A percentile compares a stretch with the other conserved stretches of the same genome.
phyloP scores from a whole-genome alignment of 2,888 invertebrate genomes.

The Pemphredon lugubris region DNA sequence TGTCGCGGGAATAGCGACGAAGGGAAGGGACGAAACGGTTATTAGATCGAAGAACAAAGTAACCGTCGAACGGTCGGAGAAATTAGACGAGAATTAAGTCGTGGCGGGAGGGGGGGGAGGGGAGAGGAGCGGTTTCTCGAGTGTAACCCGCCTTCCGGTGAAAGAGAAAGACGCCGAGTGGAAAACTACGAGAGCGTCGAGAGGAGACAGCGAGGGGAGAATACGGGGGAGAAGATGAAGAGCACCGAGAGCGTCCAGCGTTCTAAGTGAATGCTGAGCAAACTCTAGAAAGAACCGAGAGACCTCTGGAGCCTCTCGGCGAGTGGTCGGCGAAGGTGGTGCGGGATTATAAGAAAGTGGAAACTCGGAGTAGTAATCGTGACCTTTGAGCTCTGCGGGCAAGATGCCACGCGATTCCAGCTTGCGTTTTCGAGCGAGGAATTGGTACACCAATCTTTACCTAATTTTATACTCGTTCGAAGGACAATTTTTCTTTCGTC shows the following conservation, averaged over 20 bases:
- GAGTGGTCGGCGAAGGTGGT: slow-evolving; percentile 41
- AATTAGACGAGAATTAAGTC: slow-evolving; percentile 29
- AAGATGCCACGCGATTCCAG: neutral
- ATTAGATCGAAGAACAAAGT: neutral
- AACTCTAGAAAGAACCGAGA: slow-evolving; percentile 59
- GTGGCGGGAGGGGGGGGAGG: slow-evolving; percentile 3
- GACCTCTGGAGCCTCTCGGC: slow-evolving; percentile 48
- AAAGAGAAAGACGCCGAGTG: slow-evolving; percentile 12
- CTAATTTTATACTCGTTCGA: too few species aligned
- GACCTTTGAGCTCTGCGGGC: slow-evolving; percentile 25
- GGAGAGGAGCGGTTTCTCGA: slow-evolving; percentile 12
- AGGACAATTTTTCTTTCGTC: too few species aligned
- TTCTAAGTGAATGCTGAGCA: slow-evolving; percentile 68
- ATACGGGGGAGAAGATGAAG: slow-evolving; percentile 36
- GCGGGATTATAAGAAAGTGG: slow-evolving; percentile 46
- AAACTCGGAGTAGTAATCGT: slow-evolving; percentile 40
- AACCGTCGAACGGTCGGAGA: too few species aligned
- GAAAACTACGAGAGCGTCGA: slow-evolving; percentile 4
- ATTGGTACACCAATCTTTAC: too few species aligned
- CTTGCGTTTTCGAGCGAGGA: too few species aligned
- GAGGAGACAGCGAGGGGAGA: slow-evolving; percentile 23
- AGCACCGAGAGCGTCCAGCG: slow-evolving; percentile 54
- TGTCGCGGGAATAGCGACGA: neutral
- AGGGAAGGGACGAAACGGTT: neutral
- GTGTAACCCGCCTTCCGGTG: slow-evolving; percentile 37